Evolutionary conservation across 2,113 vertebrate species (phyloP).

Genomic region (Dendropsophus ebraccatus): DNA sequence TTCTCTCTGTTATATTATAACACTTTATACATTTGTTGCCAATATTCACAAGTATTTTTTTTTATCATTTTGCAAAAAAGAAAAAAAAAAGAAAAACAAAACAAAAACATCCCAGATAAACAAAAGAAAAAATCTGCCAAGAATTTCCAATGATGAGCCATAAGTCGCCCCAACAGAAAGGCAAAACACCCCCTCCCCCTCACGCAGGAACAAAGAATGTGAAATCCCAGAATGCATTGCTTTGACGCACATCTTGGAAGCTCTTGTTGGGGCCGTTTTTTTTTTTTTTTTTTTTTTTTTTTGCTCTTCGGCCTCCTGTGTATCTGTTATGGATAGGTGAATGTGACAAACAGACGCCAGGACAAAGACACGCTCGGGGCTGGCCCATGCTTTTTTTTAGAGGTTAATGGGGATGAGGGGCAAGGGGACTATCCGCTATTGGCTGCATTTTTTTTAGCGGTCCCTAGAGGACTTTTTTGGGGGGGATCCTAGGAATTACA

Average conservation of each 20-base stretch:
- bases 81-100: conserved; percentile 17
- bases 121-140: conserved; percentile 7
- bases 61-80: conserved; percentile 16
- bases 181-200: conserved; percentile 1
- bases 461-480: neutral
- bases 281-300: neutral
- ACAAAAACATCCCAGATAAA: conserved; percentile 19
- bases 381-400: neutral
- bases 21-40: conserved; percentile 59
- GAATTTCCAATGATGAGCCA: conserved; percentile 38
- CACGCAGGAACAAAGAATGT: conserved; percentile 21
- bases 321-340: conserved; percentile 46
- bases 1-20: conserved; percentile 59
- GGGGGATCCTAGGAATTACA: conserved; percentile 21
- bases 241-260: conserved; percentile 55
- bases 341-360: conserved; percentile 45
- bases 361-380: conserved; percentile 47
- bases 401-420: neutral
- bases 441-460: conserved; percentile 7
- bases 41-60: conserved; percentile 59
- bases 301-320: conserved; percentile 16
- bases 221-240: conserved; percentile 56
- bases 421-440: neutral
- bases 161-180: conserved; percentile 49
- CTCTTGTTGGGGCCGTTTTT: conserved; percentile 45